Conservation (phyloP, 2,797 vertebrate species). For the Typhlichthys eigenmanni region DNA sequence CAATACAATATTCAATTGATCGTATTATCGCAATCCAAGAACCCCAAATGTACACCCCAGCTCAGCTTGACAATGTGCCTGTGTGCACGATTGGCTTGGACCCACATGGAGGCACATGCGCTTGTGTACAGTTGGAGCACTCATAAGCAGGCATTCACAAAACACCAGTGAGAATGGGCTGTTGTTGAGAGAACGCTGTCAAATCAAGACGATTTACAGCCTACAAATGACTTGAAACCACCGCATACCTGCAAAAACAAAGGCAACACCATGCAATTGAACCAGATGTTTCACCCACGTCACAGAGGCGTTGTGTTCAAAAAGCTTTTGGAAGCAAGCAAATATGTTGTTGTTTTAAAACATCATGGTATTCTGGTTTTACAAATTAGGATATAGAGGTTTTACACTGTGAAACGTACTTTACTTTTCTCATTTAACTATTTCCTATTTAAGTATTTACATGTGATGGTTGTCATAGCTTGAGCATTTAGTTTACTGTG, state of each 20-base stretch:
- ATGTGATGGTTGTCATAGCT: too few species aligned
- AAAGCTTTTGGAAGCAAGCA: neutral
- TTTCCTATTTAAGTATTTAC: too few species aligned
- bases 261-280: slow-evolving; percentile 15
- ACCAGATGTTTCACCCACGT: slow-evolving; percentile 26
- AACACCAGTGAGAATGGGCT: slow-evolving; percentile 31
- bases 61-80: too few species aligned
- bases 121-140: neutral
- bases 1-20: too few species aligned
- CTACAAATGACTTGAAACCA: slow-evolving; percentile 6
- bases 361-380: slow-evolving; percentile 7
- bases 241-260: slow-evolving; percentile 12
- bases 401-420: neutral
- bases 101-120: neutral
- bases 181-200: slow-evolving; percentile 3
- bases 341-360: neutral
- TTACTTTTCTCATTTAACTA: too few species aligned
- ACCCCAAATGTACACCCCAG: too few species aligned
- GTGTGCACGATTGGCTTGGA: too few species aligned
- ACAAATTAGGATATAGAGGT: neutral
- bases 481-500: too few species aligned
- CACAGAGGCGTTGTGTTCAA: neutral
- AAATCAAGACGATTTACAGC: slow-evolving; percentile 33
- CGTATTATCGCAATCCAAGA: too few species aligned
- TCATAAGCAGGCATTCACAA: neutral